A percentile compares a stretch with the other conserved stretches of the same genome.
Conservation (phyloP, 2,797 vertebrate species). For the Hydrocynus forskahlii region DNA sequence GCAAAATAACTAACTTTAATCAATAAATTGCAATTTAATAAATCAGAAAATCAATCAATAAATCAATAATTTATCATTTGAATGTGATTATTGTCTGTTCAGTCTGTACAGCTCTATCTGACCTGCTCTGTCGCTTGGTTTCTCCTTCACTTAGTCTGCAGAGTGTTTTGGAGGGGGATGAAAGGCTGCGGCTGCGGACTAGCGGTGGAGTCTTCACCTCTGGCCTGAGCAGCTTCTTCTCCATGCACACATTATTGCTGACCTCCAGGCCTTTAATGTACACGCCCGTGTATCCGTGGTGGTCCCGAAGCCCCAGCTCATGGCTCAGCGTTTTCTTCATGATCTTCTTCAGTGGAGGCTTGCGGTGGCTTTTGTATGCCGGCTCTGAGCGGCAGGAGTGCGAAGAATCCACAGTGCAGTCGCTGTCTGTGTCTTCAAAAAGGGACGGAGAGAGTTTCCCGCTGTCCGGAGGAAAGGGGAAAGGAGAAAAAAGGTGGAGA, state of each 20-base stretch:
- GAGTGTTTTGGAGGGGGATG: constrained; percentile 73
- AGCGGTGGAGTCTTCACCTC: constrained; percentile 72
- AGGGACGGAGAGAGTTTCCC: constrained; percentile 66
- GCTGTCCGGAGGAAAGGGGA: constrained; percentile 65
- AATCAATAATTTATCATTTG: no score
- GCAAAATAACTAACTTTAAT: no score
- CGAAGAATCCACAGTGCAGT: constrained; percentile 78
- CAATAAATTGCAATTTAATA: no score
- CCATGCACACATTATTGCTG: constrained; percentile 73
- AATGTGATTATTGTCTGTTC: not conserved
- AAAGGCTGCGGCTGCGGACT: constrained; percentile 79
- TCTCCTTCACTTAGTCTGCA: constrained; percentile 69
- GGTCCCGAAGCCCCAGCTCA: constrained; percentile 68
- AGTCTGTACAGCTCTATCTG: constrained; percentile 36
- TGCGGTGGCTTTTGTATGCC: constrained; percentile 73
- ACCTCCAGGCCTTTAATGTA: constrained; percentile 86
- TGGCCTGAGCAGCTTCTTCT: constrained; percentile 78
- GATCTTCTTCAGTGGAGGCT: constrained; percentile 85
- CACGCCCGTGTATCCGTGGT: constrained; percentile 80
- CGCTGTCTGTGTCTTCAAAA: constrained; percentile 80
- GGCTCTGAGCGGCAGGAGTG: constrained; percentile 80
- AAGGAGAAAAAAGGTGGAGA: constrained; percentile 56
- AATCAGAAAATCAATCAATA: no score
- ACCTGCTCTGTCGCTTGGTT: constrained; percentile 79
- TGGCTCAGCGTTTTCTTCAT: constrained; percentile 85